Base-by-base conservation (phyloP, 2,888 invertebrate genomes). In the Acleris emargana region DNA sequence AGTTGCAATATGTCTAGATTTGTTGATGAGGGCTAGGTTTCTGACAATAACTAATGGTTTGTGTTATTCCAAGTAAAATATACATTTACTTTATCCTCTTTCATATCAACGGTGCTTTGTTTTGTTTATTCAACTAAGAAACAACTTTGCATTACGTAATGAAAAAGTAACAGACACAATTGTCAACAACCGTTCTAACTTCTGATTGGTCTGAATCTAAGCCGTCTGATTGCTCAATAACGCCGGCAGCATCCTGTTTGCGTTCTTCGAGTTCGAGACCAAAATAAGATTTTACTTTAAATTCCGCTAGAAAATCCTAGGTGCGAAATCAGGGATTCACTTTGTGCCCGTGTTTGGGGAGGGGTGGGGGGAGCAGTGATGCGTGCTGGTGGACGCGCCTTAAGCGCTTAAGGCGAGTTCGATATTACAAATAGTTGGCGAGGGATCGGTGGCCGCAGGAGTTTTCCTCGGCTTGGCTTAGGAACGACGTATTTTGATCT, bases 321-420 rank as follows among this genome's bases (percentile, higher is more conserved):
- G 82, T 83, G 81, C 73, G 79, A 80, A 82, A 82, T 82, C 83
- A 80, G 79, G 79, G 80, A 80, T 81, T 82, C 81, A 74, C 79
- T 82, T 81, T 82, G 75, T 71, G 76, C 61, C 47, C 17, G 38
- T 25, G 53, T 60, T 60, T 20, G 25, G n/a, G 20, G 49, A 59
- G 50, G 50, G 54, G 50, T 13, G 42, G 42, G 45, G 50, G 32
- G 51, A 28, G 66, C 60, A 57, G 25, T 25, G 60, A 57, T 52
- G 66, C 66, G 45, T 57, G 38, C 38, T 38, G 38, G 38, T 38
- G 62, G 58, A 57, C 55, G 62, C 53, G 42, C 58, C 58, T 59
- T 53, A 54, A 49, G 43, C 53, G 64, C 55, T 64, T 54, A 51
- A 50, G 55, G 59, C 64, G 18, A 50, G 55, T 11, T 20, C 59